Conservation (phyloP, 2,797 vertebrate genomes). For the Microtus agrestis region DNA sequence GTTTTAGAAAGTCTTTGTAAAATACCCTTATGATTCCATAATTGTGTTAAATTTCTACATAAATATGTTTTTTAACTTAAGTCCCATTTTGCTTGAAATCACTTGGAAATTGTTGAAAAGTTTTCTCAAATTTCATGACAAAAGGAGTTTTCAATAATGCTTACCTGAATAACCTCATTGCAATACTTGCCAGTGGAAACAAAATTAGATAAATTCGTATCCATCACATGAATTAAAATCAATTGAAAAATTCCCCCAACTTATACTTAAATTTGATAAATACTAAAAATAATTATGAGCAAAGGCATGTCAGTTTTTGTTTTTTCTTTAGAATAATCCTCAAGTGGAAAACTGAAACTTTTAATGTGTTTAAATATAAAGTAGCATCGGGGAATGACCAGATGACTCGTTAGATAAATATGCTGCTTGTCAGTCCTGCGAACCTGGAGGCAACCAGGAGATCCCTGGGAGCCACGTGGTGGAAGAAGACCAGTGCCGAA, state of each 20-base stretch:
- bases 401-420: neutral
- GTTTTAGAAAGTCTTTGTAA: conserved; percentile 13
- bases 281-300: neutral
- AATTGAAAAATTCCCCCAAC: neutral
- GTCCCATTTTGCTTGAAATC: neutral
- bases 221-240: neutral
- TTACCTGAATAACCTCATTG: neutral
- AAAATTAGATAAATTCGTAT: conserved; percentile 16
- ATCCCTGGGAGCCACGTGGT: neutral
- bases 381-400: neutral
- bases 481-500: neutral
- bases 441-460: neutral
- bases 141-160: neutral
- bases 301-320: neutral
- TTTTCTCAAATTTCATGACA: conserved; percentile 13
- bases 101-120: neutral
- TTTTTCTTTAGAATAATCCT: conserved; percentile 40
- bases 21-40: neutral
- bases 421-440: neutral
- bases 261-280: neutral
- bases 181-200: conserved; percentile 20
- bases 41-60: neutral
- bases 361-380: neutral
- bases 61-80: neutral
- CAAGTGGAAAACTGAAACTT: neutral